These are phyloP conservation scores for Deilephila elpenor DNA, from an alignment of 2,888 invertebrate species.

Conservation along the genomic window DNA sequence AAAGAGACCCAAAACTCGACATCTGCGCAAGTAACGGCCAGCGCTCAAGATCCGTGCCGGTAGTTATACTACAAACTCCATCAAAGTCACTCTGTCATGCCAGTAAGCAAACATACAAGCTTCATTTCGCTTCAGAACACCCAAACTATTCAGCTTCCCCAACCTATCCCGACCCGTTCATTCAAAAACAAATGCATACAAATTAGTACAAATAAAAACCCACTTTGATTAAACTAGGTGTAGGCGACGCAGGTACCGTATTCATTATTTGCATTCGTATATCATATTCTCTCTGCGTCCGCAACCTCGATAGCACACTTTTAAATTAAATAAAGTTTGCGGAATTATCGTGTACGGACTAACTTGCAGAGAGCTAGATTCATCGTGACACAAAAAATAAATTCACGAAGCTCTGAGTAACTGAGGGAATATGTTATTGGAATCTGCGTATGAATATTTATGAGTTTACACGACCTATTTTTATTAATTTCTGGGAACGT, in stretches of 20 bases:
- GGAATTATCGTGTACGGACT: background rate
- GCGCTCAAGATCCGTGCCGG: too few relatives aligned
- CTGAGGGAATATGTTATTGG: slow-evolving; percentile 3
- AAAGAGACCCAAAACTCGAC: too few relatives aligned
- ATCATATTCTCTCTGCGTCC: background rate
- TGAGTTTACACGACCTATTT: background rate
- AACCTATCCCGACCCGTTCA: background rate
- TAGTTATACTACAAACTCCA: too few relatives aligned
- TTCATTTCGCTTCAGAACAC: too few relatives aligned
- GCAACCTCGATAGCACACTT: background rate
- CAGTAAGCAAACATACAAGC: background rate
- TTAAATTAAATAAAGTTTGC: slow-evolving; percentile 16
- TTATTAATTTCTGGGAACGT: background rate
- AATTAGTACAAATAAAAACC: slow-evolving; percentile 2
- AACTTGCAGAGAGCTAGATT: background rate
- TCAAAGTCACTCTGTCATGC: background rate
- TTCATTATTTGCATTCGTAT: slow-evolving; percentile 19
- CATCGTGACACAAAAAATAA: background rate
- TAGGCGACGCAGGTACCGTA: slow-evolving; percentile 5
- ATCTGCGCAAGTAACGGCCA: too few relatives aligned
- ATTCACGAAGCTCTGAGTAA: background rate
- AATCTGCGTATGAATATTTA: background rate
- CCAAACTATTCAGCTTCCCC: background rate
- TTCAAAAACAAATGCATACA: slow-evolving; percentile 18
- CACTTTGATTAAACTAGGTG: background rate